A percentile compares a stretch with the other conserved stretches of the same genome.
These are phyloP conservation scores for Caenorhabditis sp. DNA, from an alignment of 2,888 invertebrate genomes.

Conservation along the genomic window DNA sequence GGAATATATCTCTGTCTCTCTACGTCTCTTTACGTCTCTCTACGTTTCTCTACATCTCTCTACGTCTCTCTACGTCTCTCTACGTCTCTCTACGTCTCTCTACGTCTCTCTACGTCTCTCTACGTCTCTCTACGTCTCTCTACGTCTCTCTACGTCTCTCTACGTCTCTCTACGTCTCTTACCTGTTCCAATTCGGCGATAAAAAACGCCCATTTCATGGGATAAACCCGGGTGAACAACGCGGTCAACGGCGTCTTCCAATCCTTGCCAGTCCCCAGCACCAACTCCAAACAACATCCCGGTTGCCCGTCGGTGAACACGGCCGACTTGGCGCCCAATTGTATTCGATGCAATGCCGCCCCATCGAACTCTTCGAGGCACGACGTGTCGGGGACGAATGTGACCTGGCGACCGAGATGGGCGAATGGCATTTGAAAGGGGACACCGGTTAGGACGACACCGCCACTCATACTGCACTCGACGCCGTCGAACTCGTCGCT, in stretches of 20 bases:
- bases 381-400: slow-evolving; percentile 48
- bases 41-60: background rate
- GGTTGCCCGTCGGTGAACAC: slow-evolving; percentile 53
- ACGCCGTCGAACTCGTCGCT: slow-evolving; percentile 55
- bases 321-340: slow-evolving; percentile 44
- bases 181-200: slow-evolving; percentile 54
- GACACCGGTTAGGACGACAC: slow-evolving; percentile 56
- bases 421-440: slow-evolving; percentile 55
- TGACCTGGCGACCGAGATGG: slow-evolving; percentile 53
- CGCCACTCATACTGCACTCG: slow-evolving; percentile 59
- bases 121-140: background rate
- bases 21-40: background rate
- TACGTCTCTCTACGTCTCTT: background rate
- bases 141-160: background rate
- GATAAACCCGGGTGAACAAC: slow-evolving; percentile 50
- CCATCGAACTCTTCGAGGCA: slow-evolving; percentile 52
- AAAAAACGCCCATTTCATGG: slow-evolving; percentile 58
- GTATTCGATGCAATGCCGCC: slow-evolving; percentile 37
- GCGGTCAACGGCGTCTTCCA: slow-evolving; percentile 52
- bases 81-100: background rate
- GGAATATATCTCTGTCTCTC: slow-evolving; percentile 5
- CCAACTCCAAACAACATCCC: slow-evolving; percentile 51
- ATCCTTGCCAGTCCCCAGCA: slow-evolving; percentile 51
- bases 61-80: background rate
- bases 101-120: background rate